Percentiles rank a stretch among this genome's conserved stretches.
Evolutionary conservation across 2,797 vertebrate species (phyloP).

Genomic region (Orientallactaga sibirica): DNA sequence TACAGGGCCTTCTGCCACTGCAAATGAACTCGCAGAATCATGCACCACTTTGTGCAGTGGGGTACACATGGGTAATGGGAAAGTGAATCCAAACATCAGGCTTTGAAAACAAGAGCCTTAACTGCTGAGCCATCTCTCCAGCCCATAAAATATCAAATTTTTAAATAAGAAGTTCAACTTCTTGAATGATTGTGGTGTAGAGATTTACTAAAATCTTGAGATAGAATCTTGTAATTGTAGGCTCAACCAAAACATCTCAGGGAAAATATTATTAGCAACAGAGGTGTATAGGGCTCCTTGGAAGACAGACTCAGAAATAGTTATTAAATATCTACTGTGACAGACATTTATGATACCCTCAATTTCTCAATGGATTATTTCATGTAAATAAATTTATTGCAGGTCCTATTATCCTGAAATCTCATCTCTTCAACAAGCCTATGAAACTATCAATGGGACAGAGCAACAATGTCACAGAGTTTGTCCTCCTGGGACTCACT

Average conservation of each 20-base stretch:
- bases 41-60: too few relatives aligned
- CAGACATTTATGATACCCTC: not conserved
- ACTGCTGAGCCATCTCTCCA: too few relatives aligned
- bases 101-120: too few relatives aligned
- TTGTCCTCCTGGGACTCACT: conserved; percentile 45
- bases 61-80: too few relatives aligned
- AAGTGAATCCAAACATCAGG: too few relatives aligned
- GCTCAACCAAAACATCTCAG: not conserved
- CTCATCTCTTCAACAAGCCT: not conserved
- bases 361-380: not conserved
- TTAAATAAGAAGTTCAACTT: not conserved
- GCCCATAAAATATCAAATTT: too few relatives aligned
- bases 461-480: conserved; percentile 26
- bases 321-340: not conserved
- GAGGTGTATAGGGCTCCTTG: not conserved
- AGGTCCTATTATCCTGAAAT: not conserved
- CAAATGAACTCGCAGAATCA: too few relatives aligned
- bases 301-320: not conserved
- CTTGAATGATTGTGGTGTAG: too few relatives aligned
- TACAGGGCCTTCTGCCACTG: too few relatives aligned
- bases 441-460: not conserved
- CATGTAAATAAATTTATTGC: not conserved
- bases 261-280: not conserved
- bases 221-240: not conserved
- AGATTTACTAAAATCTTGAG: not conserved